Conservation (phyloP, 2,113 vertebrate species). For the Sinosuthora webbiana region DNA sequence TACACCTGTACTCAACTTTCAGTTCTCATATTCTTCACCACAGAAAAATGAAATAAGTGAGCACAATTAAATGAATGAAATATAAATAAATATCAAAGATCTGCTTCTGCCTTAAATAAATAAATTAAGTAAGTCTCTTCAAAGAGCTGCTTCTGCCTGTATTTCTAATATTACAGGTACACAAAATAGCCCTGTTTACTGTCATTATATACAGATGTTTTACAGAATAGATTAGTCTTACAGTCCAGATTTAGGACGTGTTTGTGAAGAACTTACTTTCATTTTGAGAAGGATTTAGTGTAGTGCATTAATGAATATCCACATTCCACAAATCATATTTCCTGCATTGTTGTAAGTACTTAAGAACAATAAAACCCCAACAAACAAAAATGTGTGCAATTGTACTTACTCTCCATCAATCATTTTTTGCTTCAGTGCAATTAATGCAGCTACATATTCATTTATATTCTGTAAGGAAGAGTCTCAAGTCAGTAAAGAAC, state of each 20-base stretch:
- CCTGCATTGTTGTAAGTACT: not conserved
- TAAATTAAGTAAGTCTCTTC: not conserved
- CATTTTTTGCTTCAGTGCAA: constrained; percentile 93
- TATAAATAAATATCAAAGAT: not conserved
- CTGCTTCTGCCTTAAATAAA: not conserved
- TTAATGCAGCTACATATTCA: constrained; percentile 89
- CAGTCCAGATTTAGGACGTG: not conserved
- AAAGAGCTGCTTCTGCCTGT: not conserved
- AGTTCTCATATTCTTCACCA: not conserved
- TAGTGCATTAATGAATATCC: fast-evolving
- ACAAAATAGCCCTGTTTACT: not conserved
- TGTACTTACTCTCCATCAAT: constrained; percentile 90
- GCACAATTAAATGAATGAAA: not conserved
- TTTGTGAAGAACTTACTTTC: not conserved
- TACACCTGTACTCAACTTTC: not conserved
- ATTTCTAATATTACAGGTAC: not conserved
- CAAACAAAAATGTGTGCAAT: not conserved
- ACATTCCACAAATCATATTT: not conserved
- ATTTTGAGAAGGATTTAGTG: not conserved
- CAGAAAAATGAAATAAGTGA: not conserved
- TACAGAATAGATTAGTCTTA: not conserved
- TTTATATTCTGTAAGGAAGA: constrained; percentile 85
- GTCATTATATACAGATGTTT: not conserved
- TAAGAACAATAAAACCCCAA: not conserved
- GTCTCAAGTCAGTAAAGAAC: not conserved